phyloP scores from a whole-genome alignment of 2,113 vertebrate genomes.

The Laticauda colubrina region DNA sequence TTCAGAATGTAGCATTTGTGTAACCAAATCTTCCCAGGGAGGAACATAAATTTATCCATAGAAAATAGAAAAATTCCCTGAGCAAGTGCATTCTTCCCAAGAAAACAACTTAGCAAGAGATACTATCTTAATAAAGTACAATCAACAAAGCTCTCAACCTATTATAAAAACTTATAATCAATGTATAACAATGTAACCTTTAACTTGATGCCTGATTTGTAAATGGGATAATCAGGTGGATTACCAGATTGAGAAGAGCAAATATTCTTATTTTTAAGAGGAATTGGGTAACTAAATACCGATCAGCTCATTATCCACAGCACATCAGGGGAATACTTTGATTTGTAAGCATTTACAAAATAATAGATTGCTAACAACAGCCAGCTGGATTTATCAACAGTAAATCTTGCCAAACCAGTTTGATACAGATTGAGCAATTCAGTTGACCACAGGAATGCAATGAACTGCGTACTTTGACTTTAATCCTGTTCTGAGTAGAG shows the following conservation, averaged over 20 bases:
- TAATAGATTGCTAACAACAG: not conserved
- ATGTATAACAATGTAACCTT: not conserved
- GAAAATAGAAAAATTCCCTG: not conserved
- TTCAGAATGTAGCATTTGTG: not conserved
- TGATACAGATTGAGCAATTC: not conserved
- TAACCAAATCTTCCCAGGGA: not conserved
- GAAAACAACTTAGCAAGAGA: not conserved
- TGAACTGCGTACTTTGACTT: not conserved
- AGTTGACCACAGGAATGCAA: not conserved
- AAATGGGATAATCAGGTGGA: not conserved
- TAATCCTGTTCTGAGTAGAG: not conserved
- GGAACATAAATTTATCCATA: not conserved
- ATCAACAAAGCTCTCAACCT: not conserved
- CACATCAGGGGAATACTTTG: not conserved
- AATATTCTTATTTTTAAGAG: not conserved
- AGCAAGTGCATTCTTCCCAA: not conserved
- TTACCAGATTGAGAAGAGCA: not conserved
- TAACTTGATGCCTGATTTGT: not conserved
- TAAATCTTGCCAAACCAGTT: not conserved
- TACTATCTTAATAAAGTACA: not conserved
- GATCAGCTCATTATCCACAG: not conserved
- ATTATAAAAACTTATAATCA: not conserved
- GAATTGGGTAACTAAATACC: not conserved
- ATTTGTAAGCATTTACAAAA: not conserved
- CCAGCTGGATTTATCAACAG: not conserved